Conservation (phyloP, 2,888 invertebrate species). For the Tiliacea aurago region DNA sequence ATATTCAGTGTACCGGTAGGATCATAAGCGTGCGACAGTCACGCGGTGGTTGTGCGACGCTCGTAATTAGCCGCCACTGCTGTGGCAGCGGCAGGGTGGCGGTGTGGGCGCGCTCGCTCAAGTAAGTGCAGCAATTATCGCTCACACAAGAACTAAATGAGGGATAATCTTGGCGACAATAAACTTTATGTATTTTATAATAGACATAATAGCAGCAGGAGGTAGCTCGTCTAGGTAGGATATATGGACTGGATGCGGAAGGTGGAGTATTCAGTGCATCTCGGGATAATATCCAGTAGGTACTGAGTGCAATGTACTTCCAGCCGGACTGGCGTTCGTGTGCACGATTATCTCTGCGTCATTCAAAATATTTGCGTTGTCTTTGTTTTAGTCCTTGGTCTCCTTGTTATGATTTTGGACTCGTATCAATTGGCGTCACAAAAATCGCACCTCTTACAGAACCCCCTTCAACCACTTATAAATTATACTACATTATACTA, state of each 20-base stretch:
- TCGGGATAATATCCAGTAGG: neutral
- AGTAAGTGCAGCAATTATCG: conserved; percentile 47
- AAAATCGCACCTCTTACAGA: too few relatives aligned
- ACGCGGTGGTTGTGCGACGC: conserved; percentile 7
- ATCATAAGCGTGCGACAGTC: conserved; percentile 16
- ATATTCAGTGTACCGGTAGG: neutral
- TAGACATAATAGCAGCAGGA: conserved; percentile 17
- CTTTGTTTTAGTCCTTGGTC: neutral
- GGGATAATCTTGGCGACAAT: conserved; percentile 33
- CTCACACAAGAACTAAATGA: conserved; percentile 50
- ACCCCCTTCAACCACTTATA: too few relatives aligned
- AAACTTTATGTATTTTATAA: conserved; percentile 41
- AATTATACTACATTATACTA: too few relatives aligned
- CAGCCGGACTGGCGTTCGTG: neutral
- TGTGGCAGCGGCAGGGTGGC: conserved; percentile 1
- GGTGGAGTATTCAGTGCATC: neutral
- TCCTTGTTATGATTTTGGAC: neutral
- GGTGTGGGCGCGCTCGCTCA: conserved; percentile 3
- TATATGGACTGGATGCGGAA: neutral
- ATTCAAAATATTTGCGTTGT: neutral
- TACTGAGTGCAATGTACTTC: neutral
- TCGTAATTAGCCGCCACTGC: conserved; percentile 28
- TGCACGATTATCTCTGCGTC: neutral
- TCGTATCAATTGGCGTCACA: too few relatives aligned
- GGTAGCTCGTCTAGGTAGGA: neutral